Percentiles rank a stretch among this genome's conserved stretches.
phyloP scores from a whole-genome alignment of 1,140 invertebrate species.

The Heliothis virescens region DNA sequence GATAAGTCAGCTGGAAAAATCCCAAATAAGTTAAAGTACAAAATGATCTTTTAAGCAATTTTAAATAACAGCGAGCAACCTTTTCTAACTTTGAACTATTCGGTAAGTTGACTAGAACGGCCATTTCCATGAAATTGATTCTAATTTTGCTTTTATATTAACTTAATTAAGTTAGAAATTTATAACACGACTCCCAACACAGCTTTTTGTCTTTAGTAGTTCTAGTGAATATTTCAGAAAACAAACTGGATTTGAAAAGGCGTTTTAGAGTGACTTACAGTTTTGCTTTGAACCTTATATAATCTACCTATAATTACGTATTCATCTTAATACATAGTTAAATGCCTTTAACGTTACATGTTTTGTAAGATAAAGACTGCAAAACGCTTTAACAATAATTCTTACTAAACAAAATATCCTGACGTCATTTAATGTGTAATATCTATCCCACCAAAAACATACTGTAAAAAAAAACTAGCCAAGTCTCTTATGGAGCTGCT shows the following conservation, averaged over 20 bases:
- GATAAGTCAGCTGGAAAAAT: neutral
- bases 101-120: neutral
- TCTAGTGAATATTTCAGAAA: neutral
- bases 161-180: constrained; percentile 13
- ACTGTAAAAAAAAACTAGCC: too few species aligned
- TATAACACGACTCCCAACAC: neutral
- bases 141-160: constrained; percentile 17
- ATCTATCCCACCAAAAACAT: too few species aligned
- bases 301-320: too few species aligned
- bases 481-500: too few species aligned
- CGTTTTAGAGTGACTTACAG: neutral
- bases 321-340: too few species aligned
- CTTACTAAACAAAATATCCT: too few species aligned
- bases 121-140: constrained; percentile 7
- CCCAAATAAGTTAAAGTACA: neutral
- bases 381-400: too few species aligned
- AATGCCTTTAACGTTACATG: too few species aligned
- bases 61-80: neutral
- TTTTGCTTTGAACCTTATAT: neutral
- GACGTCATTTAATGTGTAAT: too few species aligned
- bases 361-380: too few species aligned
- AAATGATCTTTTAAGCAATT: neutral
- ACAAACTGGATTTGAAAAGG: constrained; percentile 15
- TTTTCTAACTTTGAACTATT: constrained; percentile 23
- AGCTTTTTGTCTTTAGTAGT: neutral